These are phyloP conservation scores for Thelaira solivaga DNA, from an alignment of 2,888 invertebrate genomes.

Conservation along the genomic window DNA sequence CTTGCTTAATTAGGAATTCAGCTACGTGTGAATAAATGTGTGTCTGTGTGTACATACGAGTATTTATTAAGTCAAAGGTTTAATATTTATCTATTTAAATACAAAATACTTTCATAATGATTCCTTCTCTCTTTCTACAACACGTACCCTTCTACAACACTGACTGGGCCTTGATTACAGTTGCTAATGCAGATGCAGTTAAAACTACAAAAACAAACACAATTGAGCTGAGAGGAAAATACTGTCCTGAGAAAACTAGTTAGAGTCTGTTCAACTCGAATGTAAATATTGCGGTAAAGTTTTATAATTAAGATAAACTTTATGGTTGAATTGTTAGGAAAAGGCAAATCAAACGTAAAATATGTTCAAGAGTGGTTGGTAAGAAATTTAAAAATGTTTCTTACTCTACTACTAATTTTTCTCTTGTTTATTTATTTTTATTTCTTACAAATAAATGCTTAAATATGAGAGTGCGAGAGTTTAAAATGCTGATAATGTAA, in stretches of 20 bases:
- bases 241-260: not conserved
- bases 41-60: not conserved
- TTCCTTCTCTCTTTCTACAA: not conserved
- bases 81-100: not conserved
- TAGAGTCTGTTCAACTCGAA: slow-evolving; percentile 24
- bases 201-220: not conserved
- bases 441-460: not conserved
- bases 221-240: not conserved
- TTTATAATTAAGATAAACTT: slow-evolving; percentile 62
- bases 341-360: slow-evolving; percentile 52
- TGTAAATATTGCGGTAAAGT: slow-evolving; percentile 61
- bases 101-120: slow-evolving; percentile 24
- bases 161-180: not conserved
- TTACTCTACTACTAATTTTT: no score
- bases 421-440: slow-evolving; percentile 14
- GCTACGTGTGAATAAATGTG: not conserved
- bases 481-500: slow-evolving; percentile 24
- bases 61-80: not conserved
- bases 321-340: slow-evolving; percentile 50
- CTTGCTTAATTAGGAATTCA: no score
- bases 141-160: not conserved
- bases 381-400: slow-evolving; percentile 11
- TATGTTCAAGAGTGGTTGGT: slow-evolving; percentile 16
- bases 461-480: not conserved
- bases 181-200: slow-evolving; percentile 23